Base-by-base conservation (phyloP, 2,797 vertebrate species). In the Holocentrus rufus region DNA sequence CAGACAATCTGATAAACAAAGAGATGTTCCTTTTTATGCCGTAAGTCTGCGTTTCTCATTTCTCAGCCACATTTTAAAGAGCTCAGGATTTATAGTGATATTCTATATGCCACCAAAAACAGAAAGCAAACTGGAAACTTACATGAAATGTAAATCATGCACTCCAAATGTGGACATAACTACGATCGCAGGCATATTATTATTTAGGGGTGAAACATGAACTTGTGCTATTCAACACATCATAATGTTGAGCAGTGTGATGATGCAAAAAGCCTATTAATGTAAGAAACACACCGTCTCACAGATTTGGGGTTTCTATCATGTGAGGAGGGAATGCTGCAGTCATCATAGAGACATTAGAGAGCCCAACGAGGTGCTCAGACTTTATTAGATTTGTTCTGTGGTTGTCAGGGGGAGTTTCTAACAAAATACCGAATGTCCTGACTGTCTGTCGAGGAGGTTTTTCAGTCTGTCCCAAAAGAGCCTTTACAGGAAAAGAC, bases 321-420 rank as follows among this genome's bases (percentile, higher is more conserved):
- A 58, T 25, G 55, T 25, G 0, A 17, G 20, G 55, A 63, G 69
- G 36, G 9, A 57, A 56, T 34, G 63, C 65, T 80, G 31, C 63
- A 76, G 72, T 67, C 69, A 73, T 79, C 74, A 64, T 65, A 59
- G 81, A 78, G 77, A 78, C 49, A 34, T 15, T 34, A 77, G 64
- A 75, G 74, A 79, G 80, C 80, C 79, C 86, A 85, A 75, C 4
- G 53, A 88, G 76, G 82, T 84, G 80, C 84, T 90, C 80, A 85
- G 30, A 53, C 73, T 84, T 87, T 90, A 91, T 90, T 88, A 85
- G 82, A 90, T 85, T 86, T 90, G 85, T 86, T 87, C 84, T 85
- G 65, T 62, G 71, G 79, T 65, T 72, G 82, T 85, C 85, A 66
- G 66, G 82, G 85, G 65, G 75, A 77, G 60, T 74, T 76, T 85